Evolutionary conservation across 2,888 invertebrate species (phyloP), one percentile per base, ranked within the genome.

Genomic region (Lymantria monacha): DNA sequence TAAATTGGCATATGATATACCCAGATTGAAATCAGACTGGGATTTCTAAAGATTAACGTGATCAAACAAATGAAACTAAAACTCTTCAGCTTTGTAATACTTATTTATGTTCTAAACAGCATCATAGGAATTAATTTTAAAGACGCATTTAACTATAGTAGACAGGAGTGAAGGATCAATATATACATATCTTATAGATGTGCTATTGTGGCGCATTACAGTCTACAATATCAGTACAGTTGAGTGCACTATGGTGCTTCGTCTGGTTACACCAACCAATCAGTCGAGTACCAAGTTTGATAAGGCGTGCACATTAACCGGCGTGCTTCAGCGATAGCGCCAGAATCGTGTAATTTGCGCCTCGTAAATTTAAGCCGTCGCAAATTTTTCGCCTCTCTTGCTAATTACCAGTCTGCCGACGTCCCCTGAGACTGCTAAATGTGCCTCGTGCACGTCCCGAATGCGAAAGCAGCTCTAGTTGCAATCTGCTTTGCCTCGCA

Each of bases 341-440:
- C 79, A 76, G 81, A 85, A 83, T 89, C 81, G 85, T 86, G 88
- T 88, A 90, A 90, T 91, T 91, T 91, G 87, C 89, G 85, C 90
- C 87, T 89, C 90, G 90, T 90, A 90, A 90, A 90, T 91, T 90
- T 84, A 83, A 87, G 81, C 86, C 78, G 85, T 90, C 87, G 88
- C 90, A 89, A 89, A 88, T 90, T 91, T 91, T 91, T 91, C 88
- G 88, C 85, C 81, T 87, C 85, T 83, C 83, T 77, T 78, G 83
- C 90, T 91, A 90, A 91, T 91, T 91, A 90, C 87, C 83, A 89
- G 85, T 86, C 85, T 79, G 76, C 77, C 78, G 79, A 76, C 86
- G 87, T 86, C 87, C 87, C 82, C 76, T 67, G 87, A 85, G 87
- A 84, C 86, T 84, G 82, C 82, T 87, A 85, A 90, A 87, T 88